Conservation (phyloP, 2,113 vertebrate genomes). For the Trogon surrucura region DNA sequence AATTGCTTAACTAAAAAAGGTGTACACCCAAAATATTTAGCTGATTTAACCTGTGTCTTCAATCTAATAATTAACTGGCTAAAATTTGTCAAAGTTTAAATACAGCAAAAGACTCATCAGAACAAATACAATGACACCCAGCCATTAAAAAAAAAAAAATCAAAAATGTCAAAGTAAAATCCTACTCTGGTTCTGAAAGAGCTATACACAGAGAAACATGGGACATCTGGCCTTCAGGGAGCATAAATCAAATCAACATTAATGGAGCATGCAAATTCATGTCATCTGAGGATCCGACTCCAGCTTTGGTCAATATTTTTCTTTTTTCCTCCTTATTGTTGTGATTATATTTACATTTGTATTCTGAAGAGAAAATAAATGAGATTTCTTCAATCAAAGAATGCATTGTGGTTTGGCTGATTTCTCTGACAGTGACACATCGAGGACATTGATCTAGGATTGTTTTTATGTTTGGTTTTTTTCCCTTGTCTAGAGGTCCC, state of each 20-base stretch:
- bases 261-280: background rate
- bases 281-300: background rate
- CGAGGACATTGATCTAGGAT: background rate
- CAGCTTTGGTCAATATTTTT: background rate
- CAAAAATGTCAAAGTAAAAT: background rate
- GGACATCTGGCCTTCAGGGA: background rate
- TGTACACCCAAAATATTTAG: background rate
- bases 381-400: slow-evolving; percentile 14
- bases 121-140: background rate
- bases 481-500: background rate
- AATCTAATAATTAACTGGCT: background rate
- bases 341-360: background rate
- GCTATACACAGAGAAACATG: background rate
- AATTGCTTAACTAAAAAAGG: background rate
- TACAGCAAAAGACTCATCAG: background rate
- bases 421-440: background rate
- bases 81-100: background rate
- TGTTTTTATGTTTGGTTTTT: background rate
- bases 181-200: background rate
- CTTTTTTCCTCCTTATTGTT: background rate
- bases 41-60: background rate
- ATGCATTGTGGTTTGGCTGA: background rate
- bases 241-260: background rate
- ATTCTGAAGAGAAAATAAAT: slow-evolving; percentile 8
- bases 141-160: background rate